Evolutionary conservation across 2,888 invertebrate genomes (phyloP).

Genomic region (Microchrysa polita): DNA sequence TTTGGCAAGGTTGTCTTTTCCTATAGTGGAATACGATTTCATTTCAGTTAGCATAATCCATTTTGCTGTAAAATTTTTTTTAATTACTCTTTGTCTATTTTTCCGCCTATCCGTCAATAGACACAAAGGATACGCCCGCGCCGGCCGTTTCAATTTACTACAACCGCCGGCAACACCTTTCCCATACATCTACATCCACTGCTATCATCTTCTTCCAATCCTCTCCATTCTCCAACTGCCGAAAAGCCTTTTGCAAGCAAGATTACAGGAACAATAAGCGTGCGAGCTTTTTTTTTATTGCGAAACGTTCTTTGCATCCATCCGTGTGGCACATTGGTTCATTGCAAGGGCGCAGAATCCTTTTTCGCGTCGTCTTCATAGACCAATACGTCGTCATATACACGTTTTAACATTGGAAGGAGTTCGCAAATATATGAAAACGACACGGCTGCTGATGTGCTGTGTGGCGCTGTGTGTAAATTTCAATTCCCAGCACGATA

Average conservation of each 20-base stretch:
- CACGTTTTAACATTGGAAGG: not conserved
- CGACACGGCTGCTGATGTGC: not conserved
- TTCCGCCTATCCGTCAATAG: no score
- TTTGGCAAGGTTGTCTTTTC: no score
- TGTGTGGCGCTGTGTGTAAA: no score
- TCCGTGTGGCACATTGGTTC: not conserved
- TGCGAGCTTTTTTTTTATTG: slow-evolving; percentile 29
- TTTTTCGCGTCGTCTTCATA: no score
- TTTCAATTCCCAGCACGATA: slow-evolving; percentile 1
- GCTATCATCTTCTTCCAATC: not conserved
- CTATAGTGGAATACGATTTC: no score
- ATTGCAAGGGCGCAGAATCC: slow-evolving; percentile 38
- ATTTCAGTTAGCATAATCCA: no score
- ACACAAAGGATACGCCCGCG: no score
- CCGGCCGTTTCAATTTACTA: no score
- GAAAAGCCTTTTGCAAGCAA: not conserved
- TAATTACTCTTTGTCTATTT: no score
- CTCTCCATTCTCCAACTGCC: not conserved
- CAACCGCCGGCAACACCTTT: no score
- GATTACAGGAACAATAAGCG: slow-evolving; percentile 1
- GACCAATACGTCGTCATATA: no score
- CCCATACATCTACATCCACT: not conserved
- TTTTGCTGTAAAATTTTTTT: no score
- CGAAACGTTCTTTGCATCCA: slow-evolving; percentile 29
- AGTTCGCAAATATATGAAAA: slow-evolving; percentile 4